Evolutionary conservation across 2,888 invertebrate species (phyloP), one percentile per base, ranked within the genome.

Genomic region (Drosophila rellima): DNA sequence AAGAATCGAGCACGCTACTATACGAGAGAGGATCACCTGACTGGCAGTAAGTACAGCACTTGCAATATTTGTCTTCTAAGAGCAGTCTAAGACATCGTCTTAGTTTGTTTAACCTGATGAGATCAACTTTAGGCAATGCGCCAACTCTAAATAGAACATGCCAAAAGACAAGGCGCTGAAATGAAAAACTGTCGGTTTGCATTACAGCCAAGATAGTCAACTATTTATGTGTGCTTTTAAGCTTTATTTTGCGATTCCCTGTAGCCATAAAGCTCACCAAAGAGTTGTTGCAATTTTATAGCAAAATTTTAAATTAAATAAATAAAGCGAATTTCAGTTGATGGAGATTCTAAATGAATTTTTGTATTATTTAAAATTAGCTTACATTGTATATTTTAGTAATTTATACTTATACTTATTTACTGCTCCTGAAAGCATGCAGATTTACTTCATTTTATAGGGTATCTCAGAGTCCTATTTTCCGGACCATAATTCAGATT

Each of bases 1-100:
- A 95, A 95, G 64, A 94, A 95, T 74, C 95, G 95, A 4, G 95
- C 95, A 4, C 94, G 95, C 48, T 97, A 97, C 92, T 96, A 96
- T 91, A 97, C 96, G 10, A 95, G 96, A 89, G 96, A 96, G 91
- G 96, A 96, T 90, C 92, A 93, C 67, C 90, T 91, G 18, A 91
- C 83, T 75, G 89, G 91, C 74, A 89, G 91, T 91, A 66, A 91
- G 91, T 89, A 77, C 11, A n/a, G n/a, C 3, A 7, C 45, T 44
- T 52, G 67, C 59, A 81, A 15, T 42, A 20, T 20, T 51, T 37
- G 29, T 18, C 6, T 17, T 29, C 29, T 13, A 17, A 18, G 33
- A 11, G 18, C 51, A 51, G 33, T 26, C 26, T 17, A 33, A 15
- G 48, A 50, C 26, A 45, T 3, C 18, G 17, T 20, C 37, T 10